Percentiles rank a stretch among this genome's conserved stretches.
phyloP scores from a whole-genome alignment of 2,888 invertebrate species.

The Minunthozetes semirufus region DNA sequence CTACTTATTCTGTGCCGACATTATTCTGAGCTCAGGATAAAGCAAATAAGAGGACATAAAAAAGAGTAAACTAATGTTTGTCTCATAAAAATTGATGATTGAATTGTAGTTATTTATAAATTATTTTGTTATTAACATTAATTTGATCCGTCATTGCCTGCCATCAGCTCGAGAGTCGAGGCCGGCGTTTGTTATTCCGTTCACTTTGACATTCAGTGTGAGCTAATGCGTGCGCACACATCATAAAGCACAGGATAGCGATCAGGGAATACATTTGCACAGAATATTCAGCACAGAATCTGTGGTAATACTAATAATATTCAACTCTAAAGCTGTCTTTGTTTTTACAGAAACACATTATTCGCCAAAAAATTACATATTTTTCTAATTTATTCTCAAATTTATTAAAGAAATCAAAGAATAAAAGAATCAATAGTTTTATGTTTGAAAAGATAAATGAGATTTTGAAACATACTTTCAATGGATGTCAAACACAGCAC shows the following conservation, averaged over 20 bases:
- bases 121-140: no score
- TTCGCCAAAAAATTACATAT: background rate
- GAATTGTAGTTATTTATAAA: no score
- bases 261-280: background rate
- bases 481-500: background rate
- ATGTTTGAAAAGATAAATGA: background rate
- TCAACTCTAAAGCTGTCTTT: background rate
- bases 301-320: background rate
- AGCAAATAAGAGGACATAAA: no score
- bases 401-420: background rate
- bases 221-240: background rate
- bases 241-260: background rate
- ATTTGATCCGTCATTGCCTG: no score
- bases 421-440: background rate
- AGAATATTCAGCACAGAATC: constrained; percentile 1
- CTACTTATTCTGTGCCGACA: no score
- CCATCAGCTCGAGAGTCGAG: no score
- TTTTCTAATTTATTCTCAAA: background rate
- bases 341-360: background rate
- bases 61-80: no score
- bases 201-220: background rate
- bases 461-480: background rate
- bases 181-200: no score
- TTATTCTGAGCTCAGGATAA: no score
- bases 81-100: no score